phyloP scores from a whole-genome alignment of 1,140 invertebrate genomes.

The Rhyzopertha dominica region DNA sequence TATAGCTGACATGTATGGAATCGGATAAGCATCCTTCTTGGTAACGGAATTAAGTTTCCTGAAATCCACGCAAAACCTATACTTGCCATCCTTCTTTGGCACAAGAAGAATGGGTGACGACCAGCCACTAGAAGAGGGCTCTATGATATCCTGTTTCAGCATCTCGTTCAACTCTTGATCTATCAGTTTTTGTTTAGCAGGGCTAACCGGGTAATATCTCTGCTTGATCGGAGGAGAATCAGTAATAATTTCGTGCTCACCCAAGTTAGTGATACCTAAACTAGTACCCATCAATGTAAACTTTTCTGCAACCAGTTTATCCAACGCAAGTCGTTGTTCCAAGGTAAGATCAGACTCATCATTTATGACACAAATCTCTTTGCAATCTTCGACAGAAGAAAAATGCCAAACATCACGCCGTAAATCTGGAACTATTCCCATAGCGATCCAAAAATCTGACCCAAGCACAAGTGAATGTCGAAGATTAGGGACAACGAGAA shows the following conservation, averaged over 20 bases:
- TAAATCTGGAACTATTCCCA: conserved; percentile 17
- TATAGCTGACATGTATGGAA: conserved; percentile 35
- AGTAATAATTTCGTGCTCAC: conserved; percentile 24
- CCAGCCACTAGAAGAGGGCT: conserved; percentile 25
- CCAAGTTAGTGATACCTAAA: conserved; percentile 15
- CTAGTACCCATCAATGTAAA: conserved; percentile 3
- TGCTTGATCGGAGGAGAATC: conserved; percentile 32
- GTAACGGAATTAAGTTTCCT: conserved; percentile 34
- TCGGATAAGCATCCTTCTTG: conserved; percentile 34
- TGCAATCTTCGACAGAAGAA: conserved; percentile 8
- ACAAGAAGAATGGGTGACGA: conserved; percentile 30
- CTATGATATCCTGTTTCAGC: conserved; percentile 24
- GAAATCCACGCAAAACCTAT: conserved; percentile 37
- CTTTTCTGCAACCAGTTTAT: conserved; percentile 2
- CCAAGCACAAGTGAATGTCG: conserved; percentile 15
- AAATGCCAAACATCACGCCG: conserved; percentile 10
- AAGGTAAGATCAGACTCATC: not conserved
- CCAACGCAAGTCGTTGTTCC: not conserved
- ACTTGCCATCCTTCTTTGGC: conserved; percentile 26
- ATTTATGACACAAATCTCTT: conserved; percentile 16
- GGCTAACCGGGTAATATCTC: conserved; percentile 26
- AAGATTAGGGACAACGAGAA: conserved; percentile 11
- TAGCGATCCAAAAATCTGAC: conserved; percentile 19
- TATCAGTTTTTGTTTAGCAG: conserved; percentile 16
- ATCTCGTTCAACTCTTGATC: conserved; percentile 23